phyloP scores from a whole-genome alignment of 2,113 vertebrate genomes.

The Sarotherodon lohbergeri region DNA sequence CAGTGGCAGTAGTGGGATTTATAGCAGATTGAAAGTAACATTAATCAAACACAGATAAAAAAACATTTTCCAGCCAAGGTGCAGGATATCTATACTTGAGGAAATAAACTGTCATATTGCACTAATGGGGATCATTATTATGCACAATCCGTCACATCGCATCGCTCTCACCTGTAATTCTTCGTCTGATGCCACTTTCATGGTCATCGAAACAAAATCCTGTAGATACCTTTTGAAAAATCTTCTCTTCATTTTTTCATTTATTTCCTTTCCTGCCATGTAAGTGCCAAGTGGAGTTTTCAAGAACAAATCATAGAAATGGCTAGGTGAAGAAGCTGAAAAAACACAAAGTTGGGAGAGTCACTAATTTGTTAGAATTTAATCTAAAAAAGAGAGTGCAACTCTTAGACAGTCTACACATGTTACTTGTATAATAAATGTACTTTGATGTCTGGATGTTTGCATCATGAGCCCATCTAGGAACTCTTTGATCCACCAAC shows the following conservation, averaged over 20 bases:
- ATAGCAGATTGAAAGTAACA: background rate
- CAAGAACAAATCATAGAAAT: background rate
- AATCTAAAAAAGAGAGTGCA: background rate
- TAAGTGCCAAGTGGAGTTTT: constrained; percentile 3
- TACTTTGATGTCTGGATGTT: constrained; percentile 15
- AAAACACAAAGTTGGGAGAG: background rate
- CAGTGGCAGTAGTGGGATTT: background rate
- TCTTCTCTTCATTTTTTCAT: background rate
- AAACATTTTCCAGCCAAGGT: background rate
- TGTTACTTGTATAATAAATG: background rate
- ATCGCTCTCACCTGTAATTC: background rate
- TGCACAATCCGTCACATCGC: background rate
- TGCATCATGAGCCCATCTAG: constrained; percentile 23
- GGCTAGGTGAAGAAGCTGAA: background rate
- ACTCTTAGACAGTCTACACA: background rate
- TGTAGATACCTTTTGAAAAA: constrained; percentile 2
- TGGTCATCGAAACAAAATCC: constrained; percentile 24
- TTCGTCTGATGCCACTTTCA: constrained; percentile 9
- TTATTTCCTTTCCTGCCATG: background rate
- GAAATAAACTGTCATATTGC: background rate
- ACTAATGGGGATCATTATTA: background rate
- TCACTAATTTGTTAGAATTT: background rate
- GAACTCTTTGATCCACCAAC: constrained; percentile 43
- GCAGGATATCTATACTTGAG: background rate
- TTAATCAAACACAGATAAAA: background rate